Percentiles rank a stretch among this genome's conserved stretches.
phyloP scores from a whole-genome alignment of 2,113 vertebrate genomes.

The Myotis davidii region DNA sequence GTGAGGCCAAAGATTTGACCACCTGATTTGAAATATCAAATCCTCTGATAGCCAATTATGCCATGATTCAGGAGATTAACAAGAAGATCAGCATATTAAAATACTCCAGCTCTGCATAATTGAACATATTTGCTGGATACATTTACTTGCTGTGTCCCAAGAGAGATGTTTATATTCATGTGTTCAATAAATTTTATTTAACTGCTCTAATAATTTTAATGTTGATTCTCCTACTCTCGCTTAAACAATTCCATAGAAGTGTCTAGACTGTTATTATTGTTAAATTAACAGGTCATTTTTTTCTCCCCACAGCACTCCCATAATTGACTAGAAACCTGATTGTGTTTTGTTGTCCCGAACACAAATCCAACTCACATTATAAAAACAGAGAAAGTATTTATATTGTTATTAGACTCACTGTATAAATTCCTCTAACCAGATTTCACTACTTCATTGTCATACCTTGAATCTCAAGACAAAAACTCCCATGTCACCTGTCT shows the following conservation, averaged over 20 bases:
- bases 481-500: neutral
- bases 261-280: slow-evolving; percentile 56
- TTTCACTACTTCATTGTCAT: neutral
- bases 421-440: neutral
- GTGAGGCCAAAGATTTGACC: slow-evolving; percentile 19
- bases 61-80: neutral
- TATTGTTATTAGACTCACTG: neutral
- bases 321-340: slow-evolving; percentile 25
- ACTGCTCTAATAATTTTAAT: slow-evolving; percentile 53
- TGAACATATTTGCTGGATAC: neutral
- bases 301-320: neutral
- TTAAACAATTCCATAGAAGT: slow-evolving; percentile 27
- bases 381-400: slow-evolving; percentile 25
- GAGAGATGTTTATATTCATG: neutral
- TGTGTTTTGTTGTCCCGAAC: neutral
- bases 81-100: slow-evolving; percentile 41
- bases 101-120: neutral
- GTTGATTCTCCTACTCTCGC: slow-evolving; percentile 16
- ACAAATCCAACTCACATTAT: slow-evolving; percentile 38
- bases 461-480: neutral
- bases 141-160: neutral
- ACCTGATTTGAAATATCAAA: slow-evolving; percentile 5
- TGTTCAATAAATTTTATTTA: slow-evolving; percentile 46
- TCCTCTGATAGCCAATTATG: slow-evolving; percentile 38
- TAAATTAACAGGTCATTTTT: slow-evolving; percentile 39